These are phyloP conservation scores for Ploceus nigricollis DNA, from an alignment of 2,113 vertebrate species.

Conservation along the genomic window DNA sequence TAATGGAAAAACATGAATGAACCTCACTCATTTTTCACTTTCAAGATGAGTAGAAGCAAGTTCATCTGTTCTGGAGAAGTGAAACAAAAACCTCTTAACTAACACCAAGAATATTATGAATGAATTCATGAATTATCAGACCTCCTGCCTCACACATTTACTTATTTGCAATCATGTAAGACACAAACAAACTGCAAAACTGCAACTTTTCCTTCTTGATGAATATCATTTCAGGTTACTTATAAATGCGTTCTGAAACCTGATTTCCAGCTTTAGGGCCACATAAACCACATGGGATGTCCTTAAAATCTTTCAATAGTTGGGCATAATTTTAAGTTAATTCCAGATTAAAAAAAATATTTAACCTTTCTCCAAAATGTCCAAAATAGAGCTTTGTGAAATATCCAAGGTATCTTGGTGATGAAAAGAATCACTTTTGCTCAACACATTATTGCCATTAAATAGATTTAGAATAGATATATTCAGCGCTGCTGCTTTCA, in stretches of 20 bases:
- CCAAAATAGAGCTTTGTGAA: not conserved
- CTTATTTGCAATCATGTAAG: not conserved
- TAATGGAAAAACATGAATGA: not conserved
- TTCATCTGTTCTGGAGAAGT: not conserved
- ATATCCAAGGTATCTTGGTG: not conserved
- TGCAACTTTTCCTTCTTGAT: not conserved
- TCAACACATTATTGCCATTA: not conserved
- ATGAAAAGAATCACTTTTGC: not conserved
- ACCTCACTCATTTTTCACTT: not conserved
- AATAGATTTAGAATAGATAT: not conserved
- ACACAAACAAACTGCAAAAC: not conserved
- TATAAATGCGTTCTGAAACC: not conserved
- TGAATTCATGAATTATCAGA: not conserved
- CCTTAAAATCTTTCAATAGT: not conserved
- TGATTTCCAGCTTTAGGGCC: not conserved
- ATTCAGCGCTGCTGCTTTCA: not conserved
- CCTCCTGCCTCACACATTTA: not conserved
- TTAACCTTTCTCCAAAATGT: not conserved
- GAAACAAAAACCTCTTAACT: not conserved
- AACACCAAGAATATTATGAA: not conserved
- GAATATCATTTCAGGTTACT: not conserved
- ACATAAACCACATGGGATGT: not conserved
- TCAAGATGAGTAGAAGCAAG: not conserved
- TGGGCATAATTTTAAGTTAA: not conserved
- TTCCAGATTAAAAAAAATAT: not conserved